phyloP scores from a whole-genome alignment of 2,113 vertebrate species.

The Onychostruthus taczanowskii region DNA sequence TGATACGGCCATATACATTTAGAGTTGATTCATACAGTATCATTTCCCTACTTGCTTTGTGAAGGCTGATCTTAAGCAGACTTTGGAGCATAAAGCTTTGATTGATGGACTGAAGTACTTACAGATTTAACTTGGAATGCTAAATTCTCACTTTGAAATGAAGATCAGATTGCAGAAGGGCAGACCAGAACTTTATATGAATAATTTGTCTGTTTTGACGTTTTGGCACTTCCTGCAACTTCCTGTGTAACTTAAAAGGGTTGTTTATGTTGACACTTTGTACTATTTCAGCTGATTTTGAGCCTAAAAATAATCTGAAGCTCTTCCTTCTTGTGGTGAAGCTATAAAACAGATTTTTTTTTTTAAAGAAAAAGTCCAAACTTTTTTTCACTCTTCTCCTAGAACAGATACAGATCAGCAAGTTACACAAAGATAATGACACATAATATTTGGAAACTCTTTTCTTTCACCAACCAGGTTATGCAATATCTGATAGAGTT shows the following conservation, averaged over 20 bases:
- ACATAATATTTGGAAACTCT: background rate
- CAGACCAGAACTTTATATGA: background rate
- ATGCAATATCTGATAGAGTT: conserved; percentile 1
- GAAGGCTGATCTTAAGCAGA: background rate
- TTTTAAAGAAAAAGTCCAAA: background rate
- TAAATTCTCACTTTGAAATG: background rate
- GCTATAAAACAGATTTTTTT: background rate
- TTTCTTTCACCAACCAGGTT: background rate
- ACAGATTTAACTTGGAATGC: background rate
- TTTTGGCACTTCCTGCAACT: background rate
- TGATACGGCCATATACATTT: background rate
- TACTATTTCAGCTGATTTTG: background rate
- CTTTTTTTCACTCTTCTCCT: background rate
- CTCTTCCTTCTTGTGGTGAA: background rate
- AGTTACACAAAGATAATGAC: background rate
- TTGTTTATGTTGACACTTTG: background rate
- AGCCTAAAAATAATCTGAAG: background rate
- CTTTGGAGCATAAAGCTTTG: background rate
- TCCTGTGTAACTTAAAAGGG: background rate
- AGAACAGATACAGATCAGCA: background rate
- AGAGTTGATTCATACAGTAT: background rate
- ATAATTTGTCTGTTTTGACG: background rate
- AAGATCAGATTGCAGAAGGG: background rate
- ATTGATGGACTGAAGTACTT: background rate
- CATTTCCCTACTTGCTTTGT: background rate